Conservation (phyloP, 2,113 vertebrate species). For the Gobiocypris rarus region DNA sequence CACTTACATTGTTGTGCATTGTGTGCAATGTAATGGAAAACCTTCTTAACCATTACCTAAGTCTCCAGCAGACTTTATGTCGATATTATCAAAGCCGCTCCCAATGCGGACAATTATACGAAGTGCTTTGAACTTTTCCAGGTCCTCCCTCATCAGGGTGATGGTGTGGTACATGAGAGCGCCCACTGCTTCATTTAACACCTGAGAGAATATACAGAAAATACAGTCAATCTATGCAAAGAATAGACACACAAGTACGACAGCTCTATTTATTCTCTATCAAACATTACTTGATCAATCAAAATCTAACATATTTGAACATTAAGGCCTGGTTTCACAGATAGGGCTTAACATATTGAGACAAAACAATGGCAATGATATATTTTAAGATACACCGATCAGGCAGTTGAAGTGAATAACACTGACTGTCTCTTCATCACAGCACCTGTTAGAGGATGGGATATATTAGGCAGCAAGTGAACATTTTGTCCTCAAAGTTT, state of each 20-base stretch:
- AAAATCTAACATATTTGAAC: too few species aligned
- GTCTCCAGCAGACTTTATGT: slow-evolving; percentile 98
- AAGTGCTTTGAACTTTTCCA: slow-evolving; percentile 99
- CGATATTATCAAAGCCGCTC: slow-evolving; percentile 98
- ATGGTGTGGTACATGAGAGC: slow-evolving; percentile 99
- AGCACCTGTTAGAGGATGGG: too few species aligned
- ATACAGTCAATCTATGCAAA: background rate
- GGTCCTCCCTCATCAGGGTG: slow-evolving; percentile 95
- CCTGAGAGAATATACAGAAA: slow-evolving; percentile 71
- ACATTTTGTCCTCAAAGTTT: too few species aligned
- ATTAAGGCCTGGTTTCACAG: too few species aligned
- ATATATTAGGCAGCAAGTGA: too few species aligned
- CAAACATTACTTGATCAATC: too few species aligned
- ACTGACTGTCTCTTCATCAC: too few species aligned
- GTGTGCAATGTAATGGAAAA: background rate
- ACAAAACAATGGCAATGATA: too few species aligned
- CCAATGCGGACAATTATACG: slow-evolving; percentile 97
- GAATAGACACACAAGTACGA: background rate
- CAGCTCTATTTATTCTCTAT: too few species aligned
- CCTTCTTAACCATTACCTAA: slow-evolving; percentile 79
- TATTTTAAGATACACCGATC: too few species aligned
- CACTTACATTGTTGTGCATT: background rate
- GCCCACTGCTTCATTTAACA: slow-evolving; percentile 97
- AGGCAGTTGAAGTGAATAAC: too few species aligned
- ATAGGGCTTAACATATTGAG: too few species aligned